Percentiles rank a stretch among this genome's conserved stretches.
phyloP scores from a whole-genome alignment of 2,113 vertebrate genomes.

The Ahaetulla prasina region DNA sequence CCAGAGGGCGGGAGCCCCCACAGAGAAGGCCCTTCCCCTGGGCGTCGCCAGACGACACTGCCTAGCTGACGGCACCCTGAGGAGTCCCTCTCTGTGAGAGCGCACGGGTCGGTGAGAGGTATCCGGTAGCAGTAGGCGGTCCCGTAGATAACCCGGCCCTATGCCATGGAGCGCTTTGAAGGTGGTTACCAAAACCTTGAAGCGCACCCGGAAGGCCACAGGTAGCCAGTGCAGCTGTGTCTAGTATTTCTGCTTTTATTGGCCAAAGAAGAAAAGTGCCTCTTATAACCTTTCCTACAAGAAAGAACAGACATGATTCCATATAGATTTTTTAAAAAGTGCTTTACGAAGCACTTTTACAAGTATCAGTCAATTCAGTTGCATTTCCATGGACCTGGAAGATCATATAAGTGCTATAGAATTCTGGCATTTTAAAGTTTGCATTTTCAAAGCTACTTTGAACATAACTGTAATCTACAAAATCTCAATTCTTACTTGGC shows the following conservation, averaged over 20 bases:
- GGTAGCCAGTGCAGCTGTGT: too few species aligned
- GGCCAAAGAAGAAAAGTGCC: not conserved
- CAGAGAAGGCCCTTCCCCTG: too few species aligned
- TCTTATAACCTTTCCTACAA: not conserved
- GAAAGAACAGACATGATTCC: not conserved
- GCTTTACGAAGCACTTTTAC: not conserved
- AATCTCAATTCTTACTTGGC: not conserved
- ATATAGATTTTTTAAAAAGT: not conserved
- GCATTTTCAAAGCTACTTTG: constrained; percentile 11
- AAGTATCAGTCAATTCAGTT: constrained; percentile 33
- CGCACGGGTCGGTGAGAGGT: too few species aligned
- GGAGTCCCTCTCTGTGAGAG: too few species aligned
- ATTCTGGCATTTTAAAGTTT: not conserved
- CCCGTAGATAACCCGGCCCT: too few species aligned
- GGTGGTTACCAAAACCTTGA: too few species aligned
- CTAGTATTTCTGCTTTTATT: not conserved
- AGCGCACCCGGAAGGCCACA: too few species aligned
- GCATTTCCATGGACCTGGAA: constrained; percentile 18
- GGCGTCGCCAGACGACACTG: too few species aligned
- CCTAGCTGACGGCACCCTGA: too few species aligned
- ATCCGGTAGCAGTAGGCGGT: too few species aligned
- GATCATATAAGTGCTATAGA: constrained; percentile 1
- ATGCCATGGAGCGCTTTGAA: too few species aligned
- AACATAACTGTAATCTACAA: constrained; percentile 20
- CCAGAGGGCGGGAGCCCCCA: too few species aligned